Evolutionary conservation across 2,797 vertebrate species (phyloP), one percentile per base, ranked within the genome.

Genomic region (Staurois parvus): DNA sequence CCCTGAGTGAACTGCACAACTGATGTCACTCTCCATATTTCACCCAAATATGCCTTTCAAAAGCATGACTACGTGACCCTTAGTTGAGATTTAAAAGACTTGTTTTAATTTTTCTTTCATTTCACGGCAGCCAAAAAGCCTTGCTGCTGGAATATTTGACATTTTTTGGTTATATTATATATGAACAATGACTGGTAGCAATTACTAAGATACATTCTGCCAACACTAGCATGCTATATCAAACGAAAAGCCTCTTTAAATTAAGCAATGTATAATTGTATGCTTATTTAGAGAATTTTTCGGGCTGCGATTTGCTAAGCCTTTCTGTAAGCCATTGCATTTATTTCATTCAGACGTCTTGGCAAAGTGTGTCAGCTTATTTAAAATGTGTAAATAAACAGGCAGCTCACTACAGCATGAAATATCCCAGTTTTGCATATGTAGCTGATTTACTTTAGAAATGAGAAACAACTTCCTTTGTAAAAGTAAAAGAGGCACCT

Each of bases 331-430:
- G 52, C 83, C 90, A 90, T 89, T 88, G 4, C 89, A 72, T 91
- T 89, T 91, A 82, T 88, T 88, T 79, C 84, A 87, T 56, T 64
- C 26, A 7, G 90, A 88, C 52, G 89, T 62, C 81, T 88, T 89
- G 92, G 90, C 88, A 89, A 92, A 91, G 89, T 84, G 89, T 83
- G 88, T 90, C 70, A 87, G 91, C 77, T 73, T 88, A 72, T 90
- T 91, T 88, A 89, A 92, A 92, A 88, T 34, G 42, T 90, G 77
- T 89, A 92, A 90, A 90, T 92, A 89, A 91, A 89, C 90, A 87
- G 10, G 2, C 79, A 76, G 86, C 89, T 91, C 81, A 88, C 42
- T 90, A 92, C 90, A 84, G 88, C 87, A 88, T 90, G 79, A 89
- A 90, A 92, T 90, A 90, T 86, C 88, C 26, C 86, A 68, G 67